Base-by-base conservation (phyloP, 1,140 invertebrate species). In the Cecropterus lyciades region DNA sequence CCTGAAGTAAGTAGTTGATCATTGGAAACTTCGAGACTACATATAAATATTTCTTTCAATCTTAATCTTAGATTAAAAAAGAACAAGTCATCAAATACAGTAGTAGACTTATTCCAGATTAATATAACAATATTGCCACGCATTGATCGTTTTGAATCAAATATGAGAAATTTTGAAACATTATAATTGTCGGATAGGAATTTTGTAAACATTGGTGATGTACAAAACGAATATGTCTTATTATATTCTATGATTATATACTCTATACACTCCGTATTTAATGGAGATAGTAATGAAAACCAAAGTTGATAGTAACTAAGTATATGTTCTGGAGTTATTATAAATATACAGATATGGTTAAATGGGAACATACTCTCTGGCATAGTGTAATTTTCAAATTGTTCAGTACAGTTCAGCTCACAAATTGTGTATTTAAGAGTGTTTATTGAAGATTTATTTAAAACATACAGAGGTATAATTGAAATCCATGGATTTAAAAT, bases 21-120 rank as follows among this genome's bases (percentile, higher is more conserved):
- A 49, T 30, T 8, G 17, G 56, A 13, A 33, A 48, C 48, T 24
- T 11, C 0, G 24, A 65, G 27, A 15, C 40, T 13, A 53, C 24
- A 52, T 40, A 52, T 52, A 37, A 69, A 53, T 15, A 65, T 49
- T 33, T 56, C 27, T 15, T 37, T 56, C 6, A 70, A 8, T 10
- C 40, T 70, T 14, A 57, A 53, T 37, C 67, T 67, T 13, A 85
- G 57, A 17, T 56, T 62, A 33, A 51, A 10, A 70, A 75, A 86
- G 43, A 89, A 89, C 24, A 13, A 17, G 16, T 75, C 62, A 74
- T 87, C 75, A 82, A 89, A 89, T 20, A 42, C 57, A 43, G 69
- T 79, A 9, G 53, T 53, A 37, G 63, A 55, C 53, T 75, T 89
- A 24, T 76, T 63, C 77, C 82, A 89, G 10, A 83, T 13, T 60